Evolutionary conservation across 1,140 invertebrate species (phyloP).

Genomic region (Drosophila pruinosa): DNA sequence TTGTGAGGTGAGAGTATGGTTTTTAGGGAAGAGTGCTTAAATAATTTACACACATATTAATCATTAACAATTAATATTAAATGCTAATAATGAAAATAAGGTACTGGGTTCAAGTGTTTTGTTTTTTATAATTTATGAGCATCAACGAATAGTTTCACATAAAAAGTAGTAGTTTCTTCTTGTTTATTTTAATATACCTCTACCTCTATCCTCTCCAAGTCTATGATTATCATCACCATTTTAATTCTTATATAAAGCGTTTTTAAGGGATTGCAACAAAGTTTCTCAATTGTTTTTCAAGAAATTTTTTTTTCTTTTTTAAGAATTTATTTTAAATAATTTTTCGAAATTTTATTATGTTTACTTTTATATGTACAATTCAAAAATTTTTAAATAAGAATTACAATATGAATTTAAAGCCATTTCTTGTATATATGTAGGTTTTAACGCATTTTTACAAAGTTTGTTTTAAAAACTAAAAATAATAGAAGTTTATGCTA

Average conservation of each 20-base stretch:
- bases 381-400: conserved; percentile 60
- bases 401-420: conserved; percentile 66
- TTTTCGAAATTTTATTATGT: conserved; percentile 51
- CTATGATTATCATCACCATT: conserved; percentile 10
- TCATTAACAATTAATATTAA: conserved; percentile 78
- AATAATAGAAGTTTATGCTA: conserved; percentile 71
- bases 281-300: conserved; percentile 56
- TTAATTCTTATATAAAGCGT: conserved; percentile 5
- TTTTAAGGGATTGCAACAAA: conserved; percentile 58
- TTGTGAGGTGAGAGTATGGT: neutral
- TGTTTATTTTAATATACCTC: conserved; percentile 35
- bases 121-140: conserved; percentile 52
- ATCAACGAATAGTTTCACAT: conserved; percentile 73
- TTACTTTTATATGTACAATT: conserved; percentile 68
- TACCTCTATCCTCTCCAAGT: conserved; percentile 29
- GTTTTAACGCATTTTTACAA: conserved; percentile 47
- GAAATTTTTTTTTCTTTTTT: conserved; percentile 6
- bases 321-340: conserved; percentile 6
- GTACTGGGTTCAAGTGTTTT: conserved; percentile 82
- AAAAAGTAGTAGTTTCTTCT: conserved; percentile 57
- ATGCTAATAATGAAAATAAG: conserved; percentile 82
- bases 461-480: conserved; percentile 59
- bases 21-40: conserved; percentile 51
- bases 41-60: conserved; percentile 81
- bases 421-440: conserved; percentile 37